Evolutionary conservation across 2,888 invertebrate species (phyloP).

Genomic region (Alloplasta piceator): DNA sequence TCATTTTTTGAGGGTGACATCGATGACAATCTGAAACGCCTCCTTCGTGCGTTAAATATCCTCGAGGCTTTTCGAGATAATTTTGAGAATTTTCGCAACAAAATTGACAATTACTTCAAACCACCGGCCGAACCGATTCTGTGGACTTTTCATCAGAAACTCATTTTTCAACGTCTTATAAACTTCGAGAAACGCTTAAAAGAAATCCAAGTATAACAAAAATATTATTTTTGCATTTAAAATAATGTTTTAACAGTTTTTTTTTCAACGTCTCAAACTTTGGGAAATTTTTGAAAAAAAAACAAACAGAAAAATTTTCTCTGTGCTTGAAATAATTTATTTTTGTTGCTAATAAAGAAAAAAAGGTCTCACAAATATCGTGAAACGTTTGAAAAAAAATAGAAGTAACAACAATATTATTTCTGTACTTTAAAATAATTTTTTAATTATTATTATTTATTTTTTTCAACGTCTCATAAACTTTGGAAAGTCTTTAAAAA

Average conservation of each 20-base stretch:
- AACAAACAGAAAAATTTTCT: slow-evolving; percentile 9
- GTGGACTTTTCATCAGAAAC: slow-evolving; percentile 90
- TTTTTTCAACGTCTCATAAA: too few relatives aligned
- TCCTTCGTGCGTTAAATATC: slow-evolving; percentile 84
- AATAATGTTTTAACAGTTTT: too few relatives aligned
- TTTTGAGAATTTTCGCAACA: slow-evolving; percentile 85
- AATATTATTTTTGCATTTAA: too few relatives aligned
- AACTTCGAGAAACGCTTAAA: slow-evolving; percentile 87
- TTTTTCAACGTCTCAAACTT: too few relatives aligned
- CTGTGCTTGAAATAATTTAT: slow-evolving; percentile 1
- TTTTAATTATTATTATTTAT: too few relatives aligned
- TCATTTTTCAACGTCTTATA: slow-evolving; percentile 88
- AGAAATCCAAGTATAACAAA: slow-evolving; percentile 84
- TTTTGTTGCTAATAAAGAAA: not conserved
- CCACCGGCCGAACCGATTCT: slow-evolving; percentile 85
- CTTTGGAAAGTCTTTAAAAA: too few relatives aligned
- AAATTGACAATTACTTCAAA: slow-evolving; percentile 85
- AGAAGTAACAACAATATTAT: too few relatives aligned
- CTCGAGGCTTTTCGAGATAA: slow-evolving; percentile 85
- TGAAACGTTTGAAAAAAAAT: too few relatives aligned
- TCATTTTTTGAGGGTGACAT: slow-evolving; percentile 94
- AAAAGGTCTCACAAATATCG: too few relatives aligned
- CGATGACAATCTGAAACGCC: slow-evolving; percentile 88
- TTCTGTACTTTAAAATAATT: too few relatives aligned
- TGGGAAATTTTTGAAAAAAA: too few relatives aligned